Conservation (phyloP, 2,888 invertebrate genomes). For the Pristionchus arcanus region DNA sequence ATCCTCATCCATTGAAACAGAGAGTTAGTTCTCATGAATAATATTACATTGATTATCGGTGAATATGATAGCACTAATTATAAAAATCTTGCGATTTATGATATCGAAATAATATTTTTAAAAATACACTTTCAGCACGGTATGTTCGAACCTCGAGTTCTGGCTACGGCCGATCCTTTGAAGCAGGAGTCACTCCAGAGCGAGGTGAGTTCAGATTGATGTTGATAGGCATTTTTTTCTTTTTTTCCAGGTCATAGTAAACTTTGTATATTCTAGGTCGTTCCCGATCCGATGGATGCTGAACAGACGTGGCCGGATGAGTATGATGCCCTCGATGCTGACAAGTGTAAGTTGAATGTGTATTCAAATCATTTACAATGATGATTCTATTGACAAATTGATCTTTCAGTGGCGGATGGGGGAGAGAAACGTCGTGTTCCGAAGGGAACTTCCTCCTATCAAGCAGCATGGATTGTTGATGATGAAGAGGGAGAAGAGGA, state of each 20-base stretch:
- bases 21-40: not conserved
- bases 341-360: conserved; percentile 44
- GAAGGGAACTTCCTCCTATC: conserved; percentile 96
- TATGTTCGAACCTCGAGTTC: conserved; percentile 58
- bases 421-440: conserved; percentile 88
- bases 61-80: too few relatives aligned
- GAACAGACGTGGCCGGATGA: conserved; percentile 98
- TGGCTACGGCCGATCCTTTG: conserved; percentile 72
- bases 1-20: conserved; percentile 66
- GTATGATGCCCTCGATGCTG: conserved; percentile 87
- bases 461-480: conserved; percentile 87
- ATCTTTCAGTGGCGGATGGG: conserved; percentile 59
- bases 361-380: not conserved
- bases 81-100: too few relatives aligned
- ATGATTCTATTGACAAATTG: not conserved
- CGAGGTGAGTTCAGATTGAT: conserved; percentile 7
- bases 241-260: not conserved
- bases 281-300: conserved; percentile 90
- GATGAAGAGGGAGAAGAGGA: conserved; percentile 70
- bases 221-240: not conserved
- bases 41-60: too few relatives aligned
- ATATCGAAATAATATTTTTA: not conserved
- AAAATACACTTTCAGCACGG: conserved; percentile 50
- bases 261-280: conserved; percentile 79
- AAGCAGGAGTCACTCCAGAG: conserved; percentile 85